These are phyloP conservation scores for Hylomyscus alleni DNA, from an alignment of 2,797 vertebrate species.

Conservation along the genomic window DNA sequence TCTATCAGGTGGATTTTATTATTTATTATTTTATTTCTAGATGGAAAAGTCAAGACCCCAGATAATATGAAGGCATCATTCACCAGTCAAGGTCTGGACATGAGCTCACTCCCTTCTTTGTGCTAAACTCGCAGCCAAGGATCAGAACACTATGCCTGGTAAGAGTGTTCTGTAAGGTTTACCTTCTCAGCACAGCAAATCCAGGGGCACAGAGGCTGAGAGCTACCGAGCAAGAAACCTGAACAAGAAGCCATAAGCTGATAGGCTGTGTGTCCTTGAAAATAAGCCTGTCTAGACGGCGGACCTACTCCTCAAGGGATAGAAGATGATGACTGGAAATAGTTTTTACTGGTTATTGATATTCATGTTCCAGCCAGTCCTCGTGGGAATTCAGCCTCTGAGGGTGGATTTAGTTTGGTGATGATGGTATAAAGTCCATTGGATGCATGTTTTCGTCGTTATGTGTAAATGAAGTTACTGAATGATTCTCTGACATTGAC, in stretches of 20 bases:
- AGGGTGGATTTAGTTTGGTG: background rate
- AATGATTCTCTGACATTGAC: background rate
- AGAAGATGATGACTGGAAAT: background rate
- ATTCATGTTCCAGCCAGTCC: background rate
- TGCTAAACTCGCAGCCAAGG: background rate
- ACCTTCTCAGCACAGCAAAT: background rate
- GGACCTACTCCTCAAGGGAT: background rate
- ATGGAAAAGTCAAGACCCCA: background rate
- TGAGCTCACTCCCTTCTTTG: background rate
- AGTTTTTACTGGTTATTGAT: background rate
- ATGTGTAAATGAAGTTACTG: background rate
- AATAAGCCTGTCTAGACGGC: background rate
- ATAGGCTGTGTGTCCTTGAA: background rate
- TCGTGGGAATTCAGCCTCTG: background rate
- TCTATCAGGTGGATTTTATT: background rate
- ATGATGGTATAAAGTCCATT: background rate
- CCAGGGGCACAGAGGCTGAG: background rate
- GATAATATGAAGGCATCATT: background rate
- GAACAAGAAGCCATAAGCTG: background rate
- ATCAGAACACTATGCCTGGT: background rate
- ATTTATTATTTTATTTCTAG: background rate
- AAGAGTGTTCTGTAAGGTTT: background rate
- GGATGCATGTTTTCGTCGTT: background rate
- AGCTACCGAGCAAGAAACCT: background rate
- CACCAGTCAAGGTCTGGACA: background rate